Base-by-base conservation (phyloP, 2,888 invertebrate species). In the Aleiodes testaceus region DNA sequence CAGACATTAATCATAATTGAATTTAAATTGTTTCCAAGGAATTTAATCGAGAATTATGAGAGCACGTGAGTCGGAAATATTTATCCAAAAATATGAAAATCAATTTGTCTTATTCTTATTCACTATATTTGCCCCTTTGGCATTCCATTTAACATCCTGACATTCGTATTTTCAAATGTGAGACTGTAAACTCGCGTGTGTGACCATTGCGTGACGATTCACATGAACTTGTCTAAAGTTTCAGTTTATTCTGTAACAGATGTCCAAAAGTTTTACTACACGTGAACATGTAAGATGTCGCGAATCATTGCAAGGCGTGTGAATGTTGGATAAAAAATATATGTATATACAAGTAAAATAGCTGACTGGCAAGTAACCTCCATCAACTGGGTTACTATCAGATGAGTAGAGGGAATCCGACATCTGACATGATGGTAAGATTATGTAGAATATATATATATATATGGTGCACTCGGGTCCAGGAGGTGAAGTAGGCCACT, bases 361-460 rank as follows among this genome's bases (percentile, higher is more conserved):
- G 49, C 66, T 66, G 66, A 66, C 52, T 66, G 22, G 20, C 36
- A 36, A 42, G 36, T 53, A 42, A 66, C 52, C 52, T 66, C 36
- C 36, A 53, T 36, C 59, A 16, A 36, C 42, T 59, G 36, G 59
- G 36, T 59, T 59, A 42, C 59, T 59, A 59, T 42, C 59, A 36
- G 59, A 36, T 50, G 30, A 50, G n/a, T 66, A 26, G 30, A 36
- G 50, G 22, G 36, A 66, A 66, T 50, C 12, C 26, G 30, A 18
- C 42, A 65, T 30, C 30, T 55, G 20, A 66, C 18, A 18, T 7
- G 20, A 42, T 50, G 18, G 36, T 66, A 42, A 20, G 14, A 36
- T 50, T 61, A 69, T 69, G 36, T 69, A 69, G 59, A 45, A 16
- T 45, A 50, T 30, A 22, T 50, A 63, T 61, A n/a, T n/a, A n/a